phyloP scores from a whole-genome alignment of 1,140 invertebrate genomes.

The Tetramorium alpestre region DNA sequence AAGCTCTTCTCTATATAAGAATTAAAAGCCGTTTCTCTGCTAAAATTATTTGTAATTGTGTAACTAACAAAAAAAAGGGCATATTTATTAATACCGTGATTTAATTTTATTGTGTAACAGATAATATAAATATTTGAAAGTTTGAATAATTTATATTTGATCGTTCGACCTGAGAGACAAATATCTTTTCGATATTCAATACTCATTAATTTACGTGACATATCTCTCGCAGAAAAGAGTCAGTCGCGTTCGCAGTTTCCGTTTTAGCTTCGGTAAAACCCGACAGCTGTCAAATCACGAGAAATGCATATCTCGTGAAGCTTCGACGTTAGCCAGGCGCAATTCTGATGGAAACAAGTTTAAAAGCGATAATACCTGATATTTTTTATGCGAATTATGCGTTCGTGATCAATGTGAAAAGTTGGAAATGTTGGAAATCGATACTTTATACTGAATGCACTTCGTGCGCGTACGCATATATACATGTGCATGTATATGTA shows the following conservation, averaged over 20 bases:
- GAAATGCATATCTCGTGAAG: slow-evolving; percentile 25
- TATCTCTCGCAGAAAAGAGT: neutral
- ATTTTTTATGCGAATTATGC: slow-evolving; percentile 34
- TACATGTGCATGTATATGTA: neutral
- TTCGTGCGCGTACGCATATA: neutral
- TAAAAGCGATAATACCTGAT: slow-evolving; percentile 31
- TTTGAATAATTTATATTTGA: slow-evolving; percentile 2
- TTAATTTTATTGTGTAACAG: slow-evolving; percentile 1
- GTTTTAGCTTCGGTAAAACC: slow-evolving; percentile 10
- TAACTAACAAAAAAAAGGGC: too few relatives aligned
- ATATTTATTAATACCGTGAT: neutral
- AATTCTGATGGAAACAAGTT: slow-evolving; percentile 32
- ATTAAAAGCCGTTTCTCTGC: neutral
- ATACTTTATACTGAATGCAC: neutral
- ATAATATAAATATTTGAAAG: neutral
- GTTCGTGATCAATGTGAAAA: neutral
- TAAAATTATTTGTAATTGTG: neutral
- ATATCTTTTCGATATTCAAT: slow-evolving; percentile 13
- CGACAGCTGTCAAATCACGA: slow-evolving; percentile 43
- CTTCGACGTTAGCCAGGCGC: slow-evolving; percentile 1
- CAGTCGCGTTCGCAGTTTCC: neutral
- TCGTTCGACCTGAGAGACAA: neutral
- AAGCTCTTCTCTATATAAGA: neutral
- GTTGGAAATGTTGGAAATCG: slow-evolving; percentile 6
- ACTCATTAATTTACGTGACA: slow-evolving; percentile 35